These are phyloP conservation scores for Popillia japonica DNA, from an alignment of 1,140 invertebrate species.

Conservation along the genomic window DNA sequence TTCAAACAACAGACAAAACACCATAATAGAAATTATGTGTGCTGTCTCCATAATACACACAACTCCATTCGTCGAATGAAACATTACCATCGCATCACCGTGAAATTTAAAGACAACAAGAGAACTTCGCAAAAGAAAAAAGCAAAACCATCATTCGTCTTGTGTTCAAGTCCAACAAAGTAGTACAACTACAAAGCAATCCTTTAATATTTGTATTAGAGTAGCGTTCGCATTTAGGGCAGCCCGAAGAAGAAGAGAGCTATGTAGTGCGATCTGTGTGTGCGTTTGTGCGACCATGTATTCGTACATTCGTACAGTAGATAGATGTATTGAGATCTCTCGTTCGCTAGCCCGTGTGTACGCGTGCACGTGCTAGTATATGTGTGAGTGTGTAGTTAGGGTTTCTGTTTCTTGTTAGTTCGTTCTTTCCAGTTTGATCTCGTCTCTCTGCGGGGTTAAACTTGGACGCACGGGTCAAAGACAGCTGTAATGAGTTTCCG, in stretches of 20 bases:
- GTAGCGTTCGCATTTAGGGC: conserved; percentile 18
- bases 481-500: conserved; percentile 55
- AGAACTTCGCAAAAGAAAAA: conserved; percentile 4
- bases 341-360: no score
- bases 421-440: conserved; percentile 43
- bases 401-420: conserved; percentile 38
- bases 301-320: no score
- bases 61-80: not conserved
- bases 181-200: conserved; percentile 29
- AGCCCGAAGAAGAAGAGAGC: no score
- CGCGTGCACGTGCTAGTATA: no score
- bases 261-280: not conserved
- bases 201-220: conserved; percentile 29
- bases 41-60: no score
- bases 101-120: conserved; percentile 27
- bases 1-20: no score
- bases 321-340: no score
- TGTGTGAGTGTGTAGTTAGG: conserved; percentile 18
- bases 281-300: no score
- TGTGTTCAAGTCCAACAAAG: conserved; percentile 24
- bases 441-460: conserved; percentile 44
- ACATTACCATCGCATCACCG: not conserved
- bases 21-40: no score
- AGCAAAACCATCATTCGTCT: conserved; percentile 2
- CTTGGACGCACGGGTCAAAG: conserved; percentile 52